A percentile compares a stretch with the other conserved stretches of the same genome.
phyloP scores from a whole-genome alignment of 1,140 invertebrate species.

The Cyclina sinensis region DNA sequence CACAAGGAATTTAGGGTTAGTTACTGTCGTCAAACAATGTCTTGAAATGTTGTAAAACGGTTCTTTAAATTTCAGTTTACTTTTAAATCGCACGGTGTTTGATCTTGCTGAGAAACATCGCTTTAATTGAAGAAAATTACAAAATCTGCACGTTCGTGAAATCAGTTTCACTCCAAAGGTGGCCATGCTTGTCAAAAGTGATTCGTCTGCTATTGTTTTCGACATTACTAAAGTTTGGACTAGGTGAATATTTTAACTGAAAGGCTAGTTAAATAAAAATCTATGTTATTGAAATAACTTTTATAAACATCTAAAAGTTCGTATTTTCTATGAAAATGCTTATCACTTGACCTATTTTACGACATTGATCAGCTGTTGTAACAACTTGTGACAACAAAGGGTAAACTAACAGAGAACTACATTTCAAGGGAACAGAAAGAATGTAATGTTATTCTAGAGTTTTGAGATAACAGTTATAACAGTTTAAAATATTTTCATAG shows the following conservation, averaged over 20 bases:
- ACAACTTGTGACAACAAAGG: too few relatives aligned
- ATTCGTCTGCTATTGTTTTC: background rate
- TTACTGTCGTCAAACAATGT: background rate
- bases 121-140: conserved; percentile 41
- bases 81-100: background rate
- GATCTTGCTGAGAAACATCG: conserved; percentile 2
- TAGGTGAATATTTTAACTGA: too few relatives aligned
- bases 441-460: too few relatives aligned
- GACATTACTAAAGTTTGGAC: background rate
- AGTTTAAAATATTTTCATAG: too few relatives aligned
- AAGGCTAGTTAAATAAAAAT: too few relatives aligned
- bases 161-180: conserved; percentile 51
- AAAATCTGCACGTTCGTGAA: background rate
- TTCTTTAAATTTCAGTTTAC: background rate
- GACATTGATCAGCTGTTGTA: conserved; percentile 6
- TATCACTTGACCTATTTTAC: background rate
- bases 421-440: too few relatives aligned
- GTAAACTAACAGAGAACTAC: too few relatives aligned
- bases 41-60: background rate
- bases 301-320: too few relatives aligned
- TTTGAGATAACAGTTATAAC: too few relatives aligned
- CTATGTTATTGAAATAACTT: too few relatives aligned
- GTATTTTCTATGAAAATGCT: too few relatives aligned
- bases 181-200: conserved; percentile 62
- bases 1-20: background rate